phyloP scores from a whole-genome alignment of 2,113 vertebrate species.

The Toxotes jaculatrix region DNA sequence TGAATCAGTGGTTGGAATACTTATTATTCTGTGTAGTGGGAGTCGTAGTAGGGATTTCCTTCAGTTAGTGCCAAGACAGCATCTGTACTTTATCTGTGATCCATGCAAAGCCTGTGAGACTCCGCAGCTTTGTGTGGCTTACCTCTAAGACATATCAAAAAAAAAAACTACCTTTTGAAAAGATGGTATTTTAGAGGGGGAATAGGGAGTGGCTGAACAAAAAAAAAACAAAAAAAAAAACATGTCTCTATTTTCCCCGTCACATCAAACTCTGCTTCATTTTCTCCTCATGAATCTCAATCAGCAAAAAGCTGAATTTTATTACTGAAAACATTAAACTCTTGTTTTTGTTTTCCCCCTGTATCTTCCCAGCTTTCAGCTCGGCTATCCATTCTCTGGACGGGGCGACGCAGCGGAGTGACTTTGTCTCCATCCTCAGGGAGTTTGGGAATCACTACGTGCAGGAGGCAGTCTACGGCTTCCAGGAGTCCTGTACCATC shows the following conservation, averaged over 20 bases:
- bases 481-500: slow-evolving; percentile 98
- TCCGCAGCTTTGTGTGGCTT: slow-evolving; percentile 8
- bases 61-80: not conserved
- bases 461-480: slow-evolving; percentile 96
- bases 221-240: not conserved
- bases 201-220: not conserved
- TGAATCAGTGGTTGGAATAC: not conserved
- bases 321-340: not conserved
- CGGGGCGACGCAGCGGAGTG: slow-evolving; percentile 91
- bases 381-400: slow-evolving; percentile 96
- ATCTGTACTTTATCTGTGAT: slow-evolving; percentile 2
- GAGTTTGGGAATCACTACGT: slow-evolving; percentile 99
- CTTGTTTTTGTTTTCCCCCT: not conserved
- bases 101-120: slow-evolving; percentile 5
- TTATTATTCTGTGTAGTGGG: not conserved
- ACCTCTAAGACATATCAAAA: not conserved
- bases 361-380: slow-evolving; percentile 87
- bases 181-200: not conserved
- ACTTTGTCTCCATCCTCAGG: slow-evolving; percentile 93
- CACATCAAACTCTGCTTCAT: not conserved
- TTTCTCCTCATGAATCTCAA: not conserved
- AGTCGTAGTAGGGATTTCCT: not conserved
- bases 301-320: not conserved
- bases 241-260: not conserved
- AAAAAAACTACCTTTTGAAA: not conserved